Conservation (phyloP, 2,797 vertebrate species). For the Macrochelys suwanniensis region DNA sequence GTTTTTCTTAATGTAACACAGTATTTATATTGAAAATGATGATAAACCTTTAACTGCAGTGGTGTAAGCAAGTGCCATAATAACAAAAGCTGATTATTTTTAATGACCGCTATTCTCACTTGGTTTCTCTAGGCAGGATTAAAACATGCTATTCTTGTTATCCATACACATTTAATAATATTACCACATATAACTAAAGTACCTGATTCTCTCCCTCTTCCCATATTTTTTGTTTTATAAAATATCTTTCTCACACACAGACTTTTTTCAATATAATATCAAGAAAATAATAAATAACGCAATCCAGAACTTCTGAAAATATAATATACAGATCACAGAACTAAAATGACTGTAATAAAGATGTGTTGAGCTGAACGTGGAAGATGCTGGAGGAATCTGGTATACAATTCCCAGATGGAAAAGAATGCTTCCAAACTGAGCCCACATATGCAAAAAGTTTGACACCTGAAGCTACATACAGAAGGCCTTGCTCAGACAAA, state of each 20-base stretch:
- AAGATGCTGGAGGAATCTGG: neutral
- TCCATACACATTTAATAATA: neutral
- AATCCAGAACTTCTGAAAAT: neutral
- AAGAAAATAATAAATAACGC: neutral
- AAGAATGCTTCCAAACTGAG: neutral
- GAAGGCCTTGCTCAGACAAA: neutral
- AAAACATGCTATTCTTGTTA: neutral
- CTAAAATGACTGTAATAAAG: neutral
- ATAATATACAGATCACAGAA: neutral
- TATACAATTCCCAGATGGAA: neutral
- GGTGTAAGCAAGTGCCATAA: neutral
- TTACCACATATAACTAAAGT: neutral
- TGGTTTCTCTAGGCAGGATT: neutral
- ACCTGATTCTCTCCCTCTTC: neutral
- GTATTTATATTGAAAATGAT: neutral
- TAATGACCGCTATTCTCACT: neutral
- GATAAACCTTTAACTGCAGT: constrained; percentile 1
- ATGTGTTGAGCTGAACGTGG: neutral
- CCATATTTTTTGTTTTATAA: constrained; percentile 1
- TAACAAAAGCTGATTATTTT: neutral
- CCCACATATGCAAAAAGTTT: neutral
- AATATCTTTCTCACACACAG: neutral
- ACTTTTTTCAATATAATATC: neutral
- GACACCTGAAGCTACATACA: neutral
- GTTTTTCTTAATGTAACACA: neutral